These are phyloP conservation scores for Cacatua alba DNA, from an alignment of 2,113 vertebrate species.

Conservation along the genomic window DNA sequence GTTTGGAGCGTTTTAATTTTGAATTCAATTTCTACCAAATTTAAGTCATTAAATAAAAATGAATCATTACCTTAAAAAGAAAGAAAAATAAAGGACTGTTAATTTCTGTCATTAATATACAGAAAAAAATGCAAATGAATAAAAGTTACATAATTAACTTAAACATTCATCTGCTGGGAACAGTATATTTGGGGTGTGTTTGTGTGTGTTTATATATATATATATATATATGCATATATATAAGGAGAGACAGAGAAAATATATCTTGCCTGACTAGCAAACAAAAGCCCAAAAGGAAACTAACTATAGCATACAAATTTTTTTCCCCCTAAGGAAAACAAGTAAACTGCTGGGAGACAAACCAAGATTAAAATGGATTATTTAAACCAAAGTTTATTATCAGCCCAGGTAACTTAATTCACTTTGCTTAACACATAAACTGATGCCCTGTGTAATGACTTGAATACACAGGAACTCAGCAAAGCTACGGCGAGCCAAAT, in stretches of 20 bases:
- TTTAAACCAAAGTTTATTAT: slow-evolving; percentile 18
- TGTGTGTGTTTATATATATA: neutral
- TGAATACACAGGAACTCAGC: neutral
- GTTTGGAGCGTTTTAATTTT: neutral
- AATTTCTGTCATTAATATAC: neutral
- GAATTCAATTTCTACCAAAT: neutral
- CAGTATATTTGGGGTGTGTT: fast-evolving
- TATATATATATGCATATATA: neutral
- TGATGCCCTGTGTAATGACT: neutral
- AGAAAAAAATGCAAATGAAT: neutral
- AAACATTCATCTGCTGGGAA: neutral
- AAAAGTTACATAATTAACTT: neutral
- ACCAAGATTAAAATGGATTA: neutral
- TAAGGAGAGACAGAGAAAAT: neutral
- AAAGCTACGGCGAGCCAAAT: neutral
- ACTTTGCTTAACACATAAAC: neutral
- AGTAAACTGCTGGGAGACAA: neutral
- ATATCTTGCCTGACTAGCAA: neutral
- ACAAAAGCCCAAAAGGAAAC: neutral
- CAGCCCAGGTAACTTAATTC: neutral
- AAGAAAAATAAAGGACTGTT: neutral
- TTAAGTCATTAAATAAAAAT: neutral
- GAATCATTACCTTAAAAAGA: neutral
- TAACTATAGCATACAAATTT: neutral
- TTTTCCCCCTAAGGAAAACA: neutral